These are phyloP conservation scores for Malurus alboscapulatus DNA, from an alignment of 2,113 vertebrate species.

Conservation along the genomic window DNA sequence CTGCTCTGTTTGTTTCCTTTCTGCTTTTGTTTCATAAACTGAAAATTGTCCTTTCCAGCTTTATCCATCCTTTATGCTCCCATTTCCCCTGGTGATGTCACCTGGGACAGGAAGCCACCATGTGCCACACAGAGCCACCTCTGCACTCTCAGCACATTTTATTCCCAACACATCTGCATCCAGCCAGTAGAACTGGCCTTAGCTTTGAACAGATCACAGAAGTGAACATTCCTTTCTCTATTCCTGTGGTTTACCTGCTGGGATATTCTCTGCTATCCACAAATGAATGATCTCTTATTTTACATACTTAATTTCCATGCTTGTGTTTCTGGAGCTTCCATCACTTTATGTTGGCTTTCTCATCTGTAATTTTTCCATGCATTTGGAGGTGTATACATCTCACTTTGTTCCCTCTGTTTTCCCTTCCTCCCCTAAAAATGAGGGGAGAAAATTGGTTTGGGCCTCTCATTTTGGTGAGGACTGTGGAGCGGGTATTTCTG, in stretches of 20 bases:
- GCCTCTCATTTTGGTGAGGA: not conserved
- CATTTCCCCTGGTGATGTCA: conserved; percentile 66
- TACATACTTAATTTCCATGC: not conserved
- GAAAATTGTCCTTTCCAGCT: conserved; percentile 54
- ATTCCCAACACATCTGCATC: conserved; percentile 35
- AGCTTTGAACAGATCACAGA: not conserved
- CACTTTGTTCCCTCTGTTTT: not conserved
- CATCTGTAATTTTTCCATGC: not conserved
- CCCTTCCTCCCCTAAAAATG: not conserved
- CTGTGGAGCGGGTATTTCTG: not conserved
- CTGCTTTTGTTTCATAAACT: conserved; percentile 63
- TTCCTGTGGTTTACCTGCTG: not conserved
- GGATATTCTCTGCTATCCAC: not conserved
- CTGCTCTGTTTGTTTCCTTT: conserved; percentile 61
- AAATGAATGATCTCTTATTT: not conserved
- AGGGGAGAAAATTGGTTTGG: not conserved
- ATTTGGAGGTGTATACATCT: not conserved
- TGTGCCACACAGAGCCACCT: conserved; percentile 50
- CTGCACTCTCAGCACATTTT: conserved; percentile 53
- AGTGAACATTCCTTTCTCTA: not conserved
- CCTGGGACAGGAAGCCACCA: conserved; percentile 56
- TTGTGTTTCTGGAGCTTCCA: not conserved
- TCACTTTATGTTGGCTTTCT: not conserved
- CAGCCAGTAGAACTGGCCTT: not conserved
- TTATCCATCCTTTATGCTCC: conserved; percentile 55